Evolutionary conservation across 1,140 invertebrate genomes (phyloP).

Genomic region (Muscidifurax raptorellus): DNA sequence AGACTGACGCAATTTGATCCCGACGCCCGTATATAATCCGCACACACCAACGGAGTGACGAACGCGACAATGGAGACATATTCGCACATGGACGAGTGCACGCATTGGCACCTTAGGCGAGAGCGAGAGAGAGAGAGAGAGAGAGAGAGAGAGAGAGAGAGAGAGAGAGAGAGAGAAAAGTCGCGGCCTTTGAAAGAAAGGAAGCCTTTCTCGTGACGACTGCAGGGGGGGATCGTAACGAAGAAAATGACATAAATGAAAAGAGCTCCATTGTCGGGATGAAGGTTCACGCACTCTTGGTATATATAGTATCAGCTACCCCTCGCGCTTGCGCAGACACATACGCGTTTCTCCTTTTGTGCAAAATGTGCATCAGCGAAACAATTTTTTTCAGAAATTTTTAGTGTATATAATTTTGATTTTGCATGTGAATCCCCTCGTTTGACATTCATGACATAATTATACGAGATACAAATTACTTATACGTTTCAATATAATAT

Average conservation of each 20-base stretch:
- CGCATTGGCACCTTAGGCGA: conserved; percentile 3
- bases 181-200: conserved; percentile 23
- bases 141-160: not conserved
- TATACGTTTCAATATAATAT: too few relatives aligned
- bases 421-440: too few relatives aligned
- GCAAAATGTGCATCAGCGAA: too few relatives aligned
- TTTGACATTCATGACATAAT: too few relatives aligned
- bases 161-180: not conserved
- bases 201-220: not conserved
- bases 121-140: too few relatives aligned
- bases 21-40: too few relatives aligned
- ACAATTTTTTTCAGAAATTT: too few relatives aligned
- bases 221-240: not conserved
- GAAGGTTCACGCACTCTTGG: not conserved
- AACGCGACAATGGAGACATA: not conserved
- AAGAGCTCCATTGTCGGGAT: conserved; percentile 8
- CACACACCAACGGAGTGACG: not conserved
- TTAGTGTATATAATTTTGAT: too few relatives aligned
- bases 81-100: not conserved
- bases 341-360: not conserved
- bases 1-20: too few relatives aligned
- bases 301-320: too few relatives aligned
- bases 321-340: too few relatives aligned
- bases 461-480: too few relatives aligned
- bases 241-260: conserved; percentile 48